Conservation (phyloP, 2,113 vertebrate genomes). For the Zosterops pallidus region DNA sequence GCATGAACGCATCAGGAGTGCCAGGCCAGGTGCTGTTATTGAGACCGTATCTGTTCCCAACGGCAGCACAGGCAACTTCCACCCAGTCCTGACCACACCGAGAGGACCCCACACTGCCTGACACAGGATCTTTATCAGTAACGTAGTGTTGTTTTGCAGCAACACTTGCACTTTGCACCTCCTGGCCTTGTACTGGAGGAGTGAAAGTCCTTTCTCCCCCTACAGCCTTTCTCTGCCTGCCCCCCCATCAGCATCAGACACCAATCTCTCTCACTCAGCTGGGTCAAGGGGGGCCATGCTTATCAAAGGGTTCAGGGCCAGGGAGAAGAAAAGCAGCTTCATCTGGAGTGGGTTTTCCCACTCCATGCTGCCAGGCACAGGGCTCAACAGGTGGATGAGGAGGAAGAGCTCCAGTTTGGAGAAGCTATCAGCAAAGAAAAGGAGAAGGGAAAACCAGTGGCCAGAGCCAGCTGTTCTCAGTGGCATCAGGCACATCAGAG, state of each 20-base stretch:
- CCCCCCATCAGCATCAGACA: background rate
- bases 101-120: background rate
- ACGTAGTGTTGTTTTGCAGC: background rate
- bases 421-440: background rate
- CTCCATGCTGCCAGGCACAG: background rate
- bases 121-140: background rate
- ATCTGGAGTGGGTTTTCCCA: background rate
- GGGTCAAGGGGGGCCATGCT: background rate
- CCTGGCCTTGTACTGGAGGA: background rate
- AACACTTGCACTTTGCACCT: constrained; percentile 5
- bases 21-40: background rate
- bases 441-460: background rate
- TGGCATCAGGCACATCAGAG: rapidly evolving
- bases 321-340: background rate
- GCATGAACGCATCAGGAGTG: background rate
- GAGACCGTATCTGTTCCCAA: background rate
- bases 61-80: background rate
- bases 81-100: rapidly evolving
- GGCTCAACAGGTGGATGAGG: background rate
- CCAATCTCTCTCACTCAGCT: rapidly evolving
- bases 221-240: background rate
- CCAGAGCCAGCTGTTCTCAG: rapidly evolving
- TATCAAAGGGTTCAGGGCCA: background rate
- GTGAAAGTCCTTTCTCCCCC: background rate
- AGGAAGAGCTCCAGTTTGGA: background rate